Evolutionary conservation across 2,888 invertebrate genomes (phyloP), one percentile per base, ranked within the genome.

Genomic region (Carabus problematicus): DNA sequence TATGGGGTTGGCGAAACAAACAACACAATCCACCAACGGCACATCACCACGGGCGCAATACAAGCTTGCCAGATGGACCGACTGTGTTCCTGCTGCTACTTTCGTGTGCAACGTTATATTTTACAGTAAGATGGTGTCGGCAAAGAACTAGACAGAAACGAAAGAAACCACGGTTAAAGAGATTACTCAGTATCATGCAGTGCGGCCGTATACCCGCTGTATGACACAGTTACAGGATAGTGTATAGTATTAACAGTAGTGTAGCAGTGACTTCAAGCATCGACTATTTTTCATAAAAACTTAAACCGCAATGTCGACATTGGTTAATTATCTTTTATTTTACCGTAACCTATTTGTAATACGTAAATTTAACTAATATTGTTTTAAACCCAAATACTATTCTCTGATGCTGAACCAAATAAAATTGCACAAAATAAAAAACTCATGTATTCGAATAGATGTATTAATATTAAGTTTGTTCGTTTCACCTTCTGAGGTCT

Each of bases 1-100:
- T 85, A 12, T 84, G 85, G 72, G 85, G 84, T 12, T 88, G 87
- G 87, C 82, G 86, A 7, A 82, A 81, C 74, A 82, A 80, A 73
- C 85, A 85, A 9, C 84, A 84, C 8, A 84, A 76, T 78, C 19
- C 82, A 80, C 41, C 80, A 79, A 0, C 76, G 77, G 52, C 16
- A 52, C 4, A 9, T 81, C 72, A 81, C 79, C 66, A 71, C 80
- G 39, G 80, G 6, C n/a, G 19, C 3, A 60, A 60, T 4, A 54
- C 62, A 14, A 14, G 62, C 11, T 47, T 61, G 19, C 62, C 61
- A n/a, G 69, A 69, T 39, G 69, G 61, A 14, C 40, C 82, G 0
- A 73, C 80, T 4, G 75, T 80, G 2, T 72, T 81, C 60, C 74
- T 84, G 56, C 72, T 83, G 59, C 74, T 81, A 55, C 72, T 84